Base-by-base conservation (phyloP, 1,140 invertebrate genomes). In the Drosophila cardini region DNA sequence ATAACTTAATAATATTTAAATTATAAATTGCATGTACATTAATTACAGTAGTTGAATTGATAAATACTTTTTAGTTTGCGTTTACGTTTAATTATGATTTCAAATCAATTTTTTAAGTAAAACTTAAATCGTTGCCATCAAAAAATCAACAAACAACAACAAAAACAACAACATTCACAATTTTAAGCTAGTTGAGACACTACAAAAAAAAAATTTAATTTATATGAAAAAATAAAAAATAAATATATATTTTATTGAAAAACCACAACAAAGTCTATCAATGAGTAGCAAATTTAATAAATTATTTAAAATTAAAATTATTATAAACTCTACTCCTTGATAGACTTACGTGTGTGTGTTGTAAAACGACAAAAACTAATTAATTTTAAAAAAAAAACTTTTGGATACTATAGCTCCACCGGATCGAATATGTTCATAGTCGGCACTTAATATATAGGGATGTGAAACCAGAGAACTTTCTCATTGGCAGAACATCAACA, bases 401-500 rank as follows among this genome's bases (percentile, higher is more conserved):
- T n/a, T 55, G n/a, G 9, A 53, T 42, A 40, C 16, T 46, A 56
- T 94, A 98, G 97, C 94, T 98, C 93, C 96, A 97, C 94, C 96
- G 98, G 94, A 99, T 99, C 95, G 98, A 99, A 94, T 99, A 98
- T 95, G 98, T 99, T 92, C 99, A 99, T 94, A 97, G 97, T 92
- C 97, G 99, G 93, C 98, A 99, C 95, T 95, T 99, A 92, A 99
- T 99, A 93, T 99, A 99, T 94, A 96, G 99, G 91, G 99, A 99
- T 94, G 98, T 99, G 50, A 99, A 99, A 93, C 99, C 99, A 84
- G 99, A 99, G 94, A 99, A 99, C 94, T 99, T 99, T 95, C 96
- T 99, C 92, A 99, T 99, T 94, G 99, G 99, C 93, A 96, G 98
- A 94, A 97, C 96, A 94, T 98, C 97, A 92, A 98, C 97, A 93